Conservation (phyloP, 2,888 invertebrate genomes). For the Epistrophella euchroma region DNA sequence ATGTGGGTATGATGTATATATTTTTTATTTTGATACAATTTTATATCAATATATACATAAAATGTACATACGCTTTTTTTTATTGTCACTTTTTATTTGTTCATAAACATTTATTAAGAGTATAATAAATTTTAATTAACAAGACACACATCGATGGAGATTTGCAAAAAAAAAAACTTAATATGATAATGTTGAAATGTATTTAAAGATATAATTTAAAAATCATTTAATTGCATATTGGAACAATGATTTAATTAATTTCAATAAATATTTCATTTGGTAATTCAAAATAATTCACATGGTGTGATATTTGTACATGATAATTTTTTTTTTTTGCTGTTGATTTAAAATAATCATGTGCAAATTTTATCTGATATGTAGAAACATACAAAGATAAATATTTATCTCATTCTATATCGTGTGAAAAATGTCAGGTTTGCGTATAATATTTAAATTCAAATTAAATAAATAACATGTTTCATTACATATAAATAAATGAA, state of each 20-base stretch:
- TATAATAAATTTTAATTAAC: conserved; percentile 70
- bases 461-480: neutral
- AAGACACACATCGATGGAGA: conserved; percentile 48
- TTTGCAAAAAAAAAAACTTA: conserved; percentile 46
- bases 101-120: conserved; percentile 57
- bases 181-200: conserved; percentile 52
- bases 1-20: neutral
- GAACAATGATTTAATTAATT: conserved; percentile 44
- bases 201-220: conserved; percentile 9
- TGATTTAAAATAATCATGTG: neutral
- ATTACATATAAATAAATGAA: neutral
- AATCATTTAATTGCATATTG: conserved; percentile 58
- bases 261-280: conserved; percentile 22
- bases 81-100: conserved; percentile 22
- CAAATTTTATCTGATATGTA: neutral
- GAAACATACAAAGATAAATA: no score
- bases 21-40: neutral
- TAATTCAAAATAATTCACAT: conserved; percentile 26
- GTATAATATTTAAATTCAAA: neutral
- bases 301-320: conserved; percentile 42
- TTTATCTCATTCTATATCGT: neutral
- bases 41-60: no score
- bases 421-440: neutral
- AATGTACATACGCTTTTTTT: neutral
- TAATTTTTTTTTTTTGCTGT: conserved; percentile 11